phyloP scores from a whole-genome alignment of 2,888 invertebrate genomes.

The Muschampia plurimacula region DNA sequence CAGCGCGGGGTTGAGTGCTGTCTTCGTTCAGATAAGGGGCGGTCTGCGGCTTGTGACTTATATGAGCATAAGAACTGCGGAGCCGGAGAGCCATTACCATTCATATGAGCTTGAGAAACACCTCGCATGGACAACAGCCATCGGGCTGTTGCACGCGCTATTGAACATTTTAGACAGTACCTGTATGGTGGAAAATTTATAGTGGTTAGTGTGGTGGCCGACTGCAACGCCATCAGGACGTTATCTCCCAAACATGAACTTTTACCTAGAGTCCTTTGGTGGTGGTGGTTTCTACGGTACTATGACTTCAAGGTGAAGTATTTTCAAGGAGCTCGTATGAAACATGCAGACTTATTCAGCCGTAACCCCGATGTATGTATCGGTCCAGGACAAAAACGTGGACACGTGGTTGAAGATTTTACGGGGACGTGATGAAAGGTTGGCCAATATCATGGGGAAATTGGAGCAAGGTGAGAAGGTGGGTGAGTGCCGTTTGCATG shows the following conservation, averaged over 20 bases:
- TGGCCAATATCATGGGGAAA: neutral
- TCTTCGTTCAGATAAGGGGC: neutral
- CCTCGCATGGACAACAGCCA: neutral
- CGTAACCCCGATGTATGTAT: constrained; percentile 35
- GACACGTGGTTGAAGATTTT: neutral
- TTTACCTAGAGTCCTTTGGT: neutral
- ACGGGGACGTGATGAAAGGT: neutral
- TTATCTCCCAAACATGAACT: neutral
- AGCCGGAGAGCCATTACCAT: neutral
- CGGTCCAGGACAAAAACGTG: neutral
- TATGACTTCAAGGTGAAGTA: neutral
- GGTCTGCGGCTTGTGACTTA: neutral
- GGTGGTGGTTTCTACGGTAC: neutral
- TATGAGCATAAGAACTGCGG: neutral
- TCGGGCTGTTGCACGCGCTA: neutral
- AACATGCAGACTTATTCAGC: constrained; percentile 36
- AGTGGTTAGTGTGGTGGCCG: neutral
- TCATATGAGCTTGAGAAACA: neutral
- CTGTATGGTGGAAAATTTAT: neutral
- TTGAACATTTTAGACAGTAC: neutral
- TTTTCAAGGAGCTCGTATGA: neutral
- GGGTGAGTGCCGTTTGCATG: neutral
- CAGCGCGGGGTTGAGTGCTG: neutral
- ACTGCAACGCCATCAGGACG: neutral
- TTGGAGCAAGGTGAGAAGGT: neutral